Conservation (phyloP, 2,113 vertebrate species). For the Psettodes erumei region DNA sequence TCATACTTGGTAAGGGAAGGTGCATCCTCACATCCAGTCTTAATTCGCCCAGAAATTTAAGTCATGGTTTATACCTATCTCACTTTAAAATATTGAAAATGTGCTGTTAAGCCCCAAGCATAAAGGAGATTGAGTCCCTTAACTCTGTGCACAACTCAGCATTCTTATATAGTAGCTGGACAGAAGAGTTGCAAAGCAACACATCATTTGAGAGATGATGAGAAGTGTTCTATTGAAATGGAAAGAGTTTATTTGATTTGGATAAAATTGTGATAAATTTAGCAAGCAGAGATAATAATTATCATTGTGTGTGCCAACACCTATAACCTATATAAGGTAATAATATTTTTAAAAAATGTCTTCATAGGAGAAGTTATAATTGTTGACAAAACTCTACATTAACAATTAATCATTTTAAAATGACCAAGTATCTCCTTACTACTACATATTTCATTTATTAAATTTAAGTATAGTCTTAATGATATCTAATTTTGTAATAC, state of each 20-base stretch:
- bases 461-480: not conserved
- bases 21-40: not conserved
- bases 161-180: not conserved
- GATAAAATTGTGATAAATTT: too few relatives aligned
- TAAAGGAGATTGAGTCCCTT: not conserved
- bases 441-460: not conserved
- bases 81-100: not conserved
- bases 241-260: too few relatives aligned
- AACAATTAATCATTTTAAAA: not conserved
- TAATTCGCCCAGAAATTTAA: not conserved
- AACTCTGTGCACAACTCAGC: not conserved
- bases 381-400: not conserved
- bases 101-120: not conserved
- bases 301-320: not conserved
- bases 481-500: not conserved
- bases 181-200: not conserved
- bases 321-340: not conserved
- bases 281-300: not conserved
- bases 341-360: not conserved
- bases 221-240: too few relatives aligned
- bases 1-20: slow-evolving; percentile 90
- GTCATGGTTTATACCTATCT: not conserved
- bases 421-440: not conserved
- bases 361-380: not conserved
- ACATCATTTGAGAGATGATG: not conserved